Conservation (phyloP, 2,797 vertebrate genomes). For the Clarias fuscus region DNA sequence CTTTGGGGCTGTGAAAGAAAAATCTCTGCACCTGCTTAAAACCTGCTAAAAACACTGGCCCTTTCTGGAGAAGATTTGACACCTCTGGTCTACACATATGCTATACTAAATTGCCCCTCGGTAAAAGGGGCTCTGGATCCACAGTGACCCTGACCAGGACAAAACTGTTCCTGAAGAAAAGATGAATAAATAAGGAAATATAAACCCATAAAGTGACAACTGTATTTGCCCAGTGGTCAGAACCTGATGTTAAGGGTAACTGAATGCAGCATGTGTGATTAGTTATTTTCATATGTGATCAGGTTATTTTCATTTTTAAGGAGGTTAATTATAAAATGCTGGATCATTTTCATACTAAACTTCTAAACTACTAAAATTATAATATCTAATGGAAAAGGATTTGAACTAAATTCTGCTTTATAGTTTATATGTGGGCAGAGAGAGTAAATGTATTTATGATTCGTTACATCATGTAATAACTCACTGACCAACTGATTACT, state of each 20-base stretch:
- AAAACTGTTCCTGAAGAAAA: not conserved
- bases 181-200: not conserved
- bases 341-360: not conserved
- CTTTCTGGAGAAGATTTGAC: too few species aligned
- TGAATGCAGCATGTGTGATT: not conserved
- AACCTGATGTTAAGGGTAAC: not conserved
- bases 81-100: not conserved
- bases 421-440: not conserved
- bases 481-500: not conserved
- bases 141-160: not conserved
- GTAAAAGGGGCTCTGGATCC: not conserved
- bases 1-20: too few species aligned
- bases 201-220: not conserved
- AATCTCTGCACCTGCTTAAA: too few species aligned
- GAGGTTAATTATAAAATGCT: not conserved
- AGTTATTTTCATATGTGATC: too few species aligned
- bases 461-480: not conserved
- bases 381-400: not conserved
- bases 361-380: too few species aligned
- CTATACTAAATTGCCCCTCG: too few species aligned
- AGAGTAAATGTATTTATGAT: constrained; percentile 2
- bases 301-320: not conserved
- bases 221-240: not conserved
- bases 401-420: not conserved
- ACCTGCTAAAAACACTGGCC: too few species aligned